These are phyloP conservation scores for Reticulitermes speratus DNA, from an alignment of 1,140 invertebrate genomes.

Conservation along the genomic window DNA sequence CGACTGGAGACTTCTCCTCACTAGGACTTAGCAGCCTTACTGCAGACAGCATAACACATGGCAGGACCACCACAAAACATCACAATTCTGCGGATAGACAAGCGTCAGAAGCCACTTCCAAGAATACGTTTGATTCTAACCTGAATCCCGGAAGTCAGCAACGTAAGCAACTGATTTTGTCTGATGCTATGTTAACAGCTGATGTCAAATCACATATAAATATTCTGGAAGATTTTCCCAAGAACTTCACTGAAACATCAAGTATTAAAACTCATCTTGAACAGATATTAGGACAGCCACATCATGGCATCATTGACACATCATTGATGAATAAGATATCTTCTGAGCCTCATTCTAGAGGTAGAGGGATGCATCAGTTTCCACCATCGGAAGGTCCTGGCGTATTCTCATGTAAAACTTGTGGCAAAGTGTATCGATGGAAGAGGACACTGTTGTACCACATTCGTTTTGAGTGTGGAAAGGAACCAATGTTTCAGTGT, in stretches of 20 bases:
- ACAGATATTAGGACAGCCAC: background rate
- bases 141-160: too few species aligned
- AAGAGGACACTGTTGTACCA: slow-evolving; percentile 46
- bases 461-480: slow-evolving; percentile 48
- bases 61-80: too few species aligned
- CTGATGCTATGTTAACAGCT: background rate
- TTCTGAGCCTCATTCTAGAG: background rate
- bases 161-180: background rate
- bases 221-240: background rate
- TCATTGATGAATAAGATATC: background rate
- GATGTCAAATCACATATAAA: background rate
- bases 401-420: slow-evolving; percentile 31
- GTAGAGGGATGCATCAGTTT: background rate
- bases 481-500: slow-evolving; percentile 58
- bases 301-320: background rate
- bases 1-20: background rate
- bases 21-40: background rate
- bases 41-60: background rate
- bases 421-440: slow-evolving; percentile 46
- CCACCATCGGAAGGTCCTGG: slow-evolving; percentile 14
- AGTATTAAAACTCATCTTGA: background rate
- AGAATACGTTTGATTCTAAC: too few species aligned
- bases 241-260: background rate
- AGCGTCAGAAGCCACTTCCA: too few species aligned
- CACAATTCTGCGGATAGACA: too few species aligned